Evolutionary conservation across 2,888 invertebrate genomes (phyloP).

Genomic region (Schizaphis graminum): DNA sequence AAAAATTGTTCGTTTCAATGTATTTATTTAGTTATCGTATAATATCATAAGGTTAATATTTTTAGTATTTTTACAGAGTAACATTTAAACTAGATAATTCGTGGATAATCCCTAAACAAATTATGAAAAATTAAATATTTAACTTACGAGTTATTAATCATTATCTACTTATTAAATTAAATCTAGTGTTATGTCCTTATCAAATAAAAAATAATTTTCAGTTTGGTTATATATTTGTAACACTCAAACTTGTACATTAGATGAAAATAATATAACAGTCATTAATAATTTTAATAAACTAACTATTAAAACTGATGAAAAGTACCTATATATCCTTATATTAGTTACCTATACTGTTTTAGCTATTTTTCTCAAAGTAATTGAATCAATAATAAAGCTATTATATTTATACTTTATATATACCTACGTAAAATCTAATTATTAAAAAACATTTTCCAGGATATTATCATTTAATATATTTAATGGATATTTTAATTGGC

Average conservation of each 20-base stretch:
- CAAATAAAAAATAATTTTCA: constrained; percentile 8
- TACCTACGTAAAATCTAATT: neutral
- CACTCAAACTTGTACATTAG: neutral
- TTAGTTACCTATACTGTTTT: neutral
- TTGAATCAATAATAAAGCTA: neutral
- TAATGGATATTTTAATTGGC: neutral
- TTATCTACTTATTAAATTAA: neutral
- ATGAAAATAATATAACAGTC: neutral
- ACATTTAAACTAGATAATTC: neutral
- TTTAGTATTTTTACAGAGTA: neutral
- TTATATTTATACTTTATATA: neutral
- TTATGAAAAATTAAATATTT: neutral
- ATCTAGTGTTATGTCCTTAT: neutral
- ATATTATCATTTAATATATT: neutral
- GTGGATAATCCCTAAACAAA: neutral
- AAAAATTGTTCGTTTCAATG: neutral
- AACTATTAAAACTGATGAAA: neutral
- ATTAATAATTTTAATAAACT: neutral
- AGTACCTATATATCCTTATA: neutral
- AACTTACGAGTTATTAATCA: neutral
- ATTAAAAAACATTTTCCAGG: neutral
- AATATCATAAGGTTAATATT: neutral
- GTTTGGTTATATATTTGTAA: neutral
- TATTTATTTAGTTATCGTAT: neutral
- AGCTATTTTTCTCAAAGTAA: neutral